Conservation (phyloP, 2,113 vertebrate species). For the Ptyas mucosa region DNA sequence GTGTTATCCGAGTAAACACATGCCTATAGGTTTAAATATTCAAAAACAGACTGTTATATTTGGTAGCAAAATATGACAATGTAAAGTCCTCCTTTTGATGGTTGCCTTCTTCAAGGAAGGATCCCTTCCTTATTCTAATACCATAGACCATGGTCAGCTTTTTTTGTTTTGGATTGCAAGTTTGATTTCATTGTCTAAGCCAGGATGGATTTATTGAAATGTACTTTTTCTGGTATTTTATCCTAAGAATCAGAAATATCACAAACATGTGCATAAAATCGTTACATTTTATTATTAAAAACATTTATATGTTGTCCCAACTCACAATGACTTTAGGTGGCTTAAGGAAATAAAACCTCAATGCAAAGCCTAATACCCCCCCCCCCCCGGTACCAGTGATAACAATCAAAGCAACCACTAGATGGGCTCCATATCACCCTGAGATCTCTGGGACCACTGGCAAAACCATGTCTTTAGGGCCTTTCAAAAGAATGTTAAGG, state of each 20-base stretch:
- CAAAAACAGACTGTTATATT: not conserved
- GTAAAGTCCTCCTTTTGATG: not conserved
- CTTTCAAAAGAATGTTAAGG: not conserved
- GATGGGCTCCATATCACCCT: not conserved
- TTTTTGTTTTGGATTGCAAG: not conserved
- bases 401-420: not conserved
- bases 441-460: not conserved
- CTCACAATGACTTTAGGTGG: not conserved
- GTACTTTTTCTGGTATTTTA: not conserved
- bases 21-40: not conserved
- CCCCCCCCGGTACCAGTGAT: not conserved
- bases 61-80: not conserved
- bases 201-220: not conserved
- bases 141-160: not conserved
- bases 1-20: not conserved
- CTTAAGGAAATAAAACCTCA: not conserved
- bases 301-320: not conserved
- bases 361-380: not conserved
- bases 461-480: not conserved
- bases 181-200: not conserved
- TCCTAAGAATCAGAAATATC: not conserved
- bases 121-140: not conserved
- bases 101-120: not conserved
- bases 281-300: not conserved
- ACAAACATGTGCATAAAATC: not conserved